Percentiles rank a stretch among this genome's conserved stretches.
These are phyloP conservation scores for Hycleus phaleratus DNA, from an alignment of 1,140 invertebrate species.

Conservation along the genomic window DNA sequence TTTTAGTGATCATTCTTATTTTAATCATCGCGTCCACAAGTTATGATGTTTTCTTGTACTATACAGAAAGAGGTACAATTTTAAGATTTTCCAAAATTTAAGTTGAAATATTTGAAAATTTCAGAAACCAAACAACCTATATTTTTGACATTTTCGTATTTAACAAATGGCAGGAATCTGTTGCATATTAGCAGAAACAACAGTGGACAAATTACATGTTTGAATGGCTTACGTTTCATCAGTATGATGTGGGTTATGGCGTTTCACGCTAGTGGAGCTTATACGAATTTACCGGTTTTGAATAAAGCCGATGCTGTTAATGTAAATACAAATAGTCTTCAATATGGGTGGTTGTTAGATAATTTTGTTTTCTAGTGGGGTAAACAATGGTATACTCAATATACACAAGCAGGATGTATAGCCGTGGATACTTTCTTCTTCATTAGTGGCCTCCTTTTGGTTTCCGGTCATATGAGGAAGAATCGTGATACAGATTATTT, in stretches of 20 bases:
- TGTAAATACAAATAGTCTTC: conserved; percentile 11
- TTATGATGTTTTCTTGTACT: neutral
- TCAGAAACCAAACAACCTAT: conserved; percentile 6
- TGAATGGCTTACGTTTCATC: conserved; percentile 47
- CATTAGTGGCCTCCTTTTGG: conserved; percentile 51
- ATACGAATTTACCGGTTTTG: conserved; percentile 15
- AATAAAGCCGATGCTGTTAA: conserved; percentile 18
- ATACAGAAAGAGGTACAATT: neutral
- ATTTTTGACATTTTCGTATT: conserved; percentile 20
- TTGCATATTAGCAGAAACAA: conserved; percentile 11
- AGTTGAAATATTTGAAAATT: neutral
- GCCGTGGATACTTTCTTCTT: conserved; percentile 51
- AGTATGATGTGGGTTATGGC: conserved; percentile 49
- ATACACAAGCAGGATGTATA: conserved; percentile 34
- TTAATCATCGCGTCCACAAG: neutral
- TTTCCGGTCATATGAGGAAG: conserved; percentile 36
- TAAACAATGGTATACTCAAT: conserved; percentile 1
- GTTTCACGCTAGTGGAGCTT: conserved; percentile 37
- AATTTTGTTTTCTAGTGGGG: conserved; percentile 15
- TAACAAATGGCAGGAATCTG: conserved; percentile 25
- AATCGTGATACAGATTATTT: neutral
- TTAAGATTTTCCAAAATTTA: no score
- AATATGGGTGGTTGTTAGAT: neutral
- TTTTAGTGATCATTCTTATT: neutral
- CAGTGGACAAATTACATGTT: conserved; percentile 37